phyloP scores from a whole-genome alignment of 2,888 invertebrate species.

The Drosophila fungiperda region DNA sequence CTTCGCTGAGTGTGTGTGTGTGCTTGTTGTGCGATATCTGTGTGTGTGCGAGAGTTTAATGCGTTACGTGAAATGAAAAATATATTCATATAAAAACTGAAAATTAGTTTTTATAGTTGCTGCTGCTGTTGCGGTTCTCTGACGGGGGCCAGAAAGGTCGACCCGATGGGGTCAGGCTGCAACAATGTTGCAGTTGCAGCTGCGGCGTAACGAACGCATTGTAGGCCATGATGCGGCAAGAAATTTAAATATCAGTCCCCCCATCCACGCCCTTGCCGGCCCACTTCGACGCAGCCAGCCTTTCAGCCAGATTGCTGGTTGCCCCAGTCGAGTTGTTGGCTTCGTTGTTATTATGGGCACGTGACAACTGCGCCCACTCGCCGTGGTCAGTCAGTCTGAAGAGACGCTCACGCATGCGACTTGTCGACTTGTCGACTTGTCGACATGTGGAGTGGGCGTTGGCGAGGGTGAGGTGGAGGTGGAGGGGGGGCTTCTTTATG shows the following conservation, averaged over 20 bases:
- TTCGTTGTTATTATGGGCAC: constrained; percentile 74
- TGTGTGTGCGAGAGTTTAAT: constrained; percentile 38
- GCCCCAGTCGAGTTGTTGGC: constrained; percentile 29
- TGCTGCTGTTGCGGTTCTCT: constrained; percentile 39
- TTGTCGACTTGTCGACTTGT: background rate
- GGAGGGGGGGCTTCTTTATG: constrained; percentile 10
- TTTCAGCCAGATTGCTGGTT: background rate
- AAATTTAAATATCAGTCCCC: constrained; percentile 48
- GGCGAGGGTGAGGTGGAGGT: constrained; percentile 7
- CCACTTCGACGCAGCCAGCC: background rate
- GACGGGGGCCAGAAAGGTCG: constrained; percentile 52
- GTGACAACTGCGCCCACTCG: constrained; percentile 78
- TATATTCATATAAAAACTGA: constrained; percentile 52
- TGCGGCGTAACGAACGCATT: constrained; percentile 67
- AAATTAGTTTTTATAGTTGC: constrained; percentile 65
- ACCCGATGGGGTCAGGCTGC: constrained; percentile 28
- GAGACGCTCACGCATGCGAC: constrained; percentile 52
- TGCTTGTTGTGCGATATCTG: constrained; percentile 21
- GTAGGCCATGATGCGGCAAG: constrained; percentile 71
- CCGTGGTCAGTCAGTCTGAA: constrained; percentile 39
- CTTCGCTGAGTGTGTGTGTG: constrained; percentile 7
- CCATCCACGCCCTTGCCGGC: background rate
- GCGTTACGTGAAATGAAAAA: constrained; percentile 67
- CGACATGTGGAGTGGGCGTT: constrained; percentile 15
- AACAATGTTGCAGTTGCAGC: constrained; percentile 15